Conservation (phyloP, 2,888 invertebrate genomes). For the Maniola hyperantus region DNA sequence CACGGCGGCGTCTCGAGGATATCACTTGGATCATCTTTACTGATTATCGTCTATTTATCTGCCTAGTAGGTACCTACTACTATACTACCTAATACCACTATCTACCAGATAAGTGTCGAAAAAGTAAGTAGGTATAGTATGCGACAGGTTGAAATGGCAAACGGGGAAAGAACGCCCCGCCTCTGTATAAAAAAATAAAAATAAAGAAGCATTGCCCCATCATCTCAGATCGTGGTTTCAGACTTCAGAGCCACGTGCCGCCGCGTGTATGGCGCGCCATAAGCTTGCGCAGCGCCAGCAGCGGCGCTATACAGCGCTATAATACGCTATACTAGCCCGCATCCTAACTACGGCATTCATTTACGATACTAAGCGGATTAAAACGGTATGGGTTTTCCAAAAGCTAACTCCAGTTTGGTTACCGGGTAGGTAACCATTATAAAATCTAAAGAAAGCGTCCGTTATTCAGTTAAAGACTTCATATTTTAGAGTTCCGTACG, state of each 20-base stretch:
- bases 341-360: conserved; percentile 26
- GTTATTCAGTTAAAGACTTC: no score
- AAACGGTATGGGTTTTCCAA: conserved; percentile 11
- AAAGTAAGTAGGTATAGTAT: no score
- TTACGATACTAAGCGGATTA: conserved; percentile 19
- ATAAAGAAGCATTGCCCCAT: background rate
- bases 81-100: no score
- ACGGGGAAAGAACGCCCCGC: no score
- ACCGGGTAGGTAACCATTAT: background rate
- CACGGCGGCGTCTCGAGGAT: no score
- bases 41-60: no score
- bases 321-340: conserved; percentile 23
- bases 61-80: no score
- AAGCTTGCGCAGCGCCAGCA: conserved; percentile 35
- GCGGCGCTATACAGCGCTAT: conserved; percentile 2
- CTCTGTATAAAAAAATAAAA: background rate
- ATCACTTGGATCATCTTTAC: no score
- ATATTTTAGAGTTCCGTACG: no score
- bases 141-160: no score
- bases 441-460: no score
- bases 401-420: background rate
- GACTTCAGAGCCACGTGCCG: conserved; percentile 37
- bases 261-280: conserved; percentile 28
- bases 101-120: no score
- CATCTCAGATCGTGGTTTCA: background rate